Evolutionary conservation across 1,140 invertebrate genomes (phyloP).

Genomic region (Lasioglossum albipes): DNA sequence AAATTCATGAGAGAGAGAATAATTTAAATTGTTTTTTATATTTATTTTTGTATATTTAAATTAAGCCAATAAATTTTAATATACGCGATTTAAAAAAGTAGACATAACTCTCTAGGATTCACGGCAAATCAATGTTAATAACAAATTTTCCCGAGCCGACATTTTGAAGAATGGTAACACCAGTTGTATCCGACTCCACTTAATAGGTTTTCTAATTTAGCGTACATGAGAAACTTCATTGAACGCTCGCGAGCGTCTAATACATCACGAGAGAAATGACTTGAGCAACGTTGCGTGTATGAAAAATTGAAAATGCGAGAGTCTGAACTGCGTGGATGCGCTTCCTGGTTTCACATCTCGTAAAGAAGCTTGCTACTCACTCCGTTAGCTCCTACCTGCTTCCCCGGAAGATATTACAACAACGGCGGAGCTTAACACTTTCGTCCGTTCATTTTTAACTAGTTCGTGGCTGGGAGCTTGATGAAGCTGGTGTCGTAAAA

Average conservation of each 20-base stretch:
- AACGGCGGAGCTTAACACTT: slow-evolving; percentile 10
- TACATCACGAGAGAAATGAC: too few relatives aligned
- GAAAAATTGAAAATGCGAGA: slow-evolving; percentile 8
- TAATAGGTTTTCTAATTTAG: too few relatives aligned
- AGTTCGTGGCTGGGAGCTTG: background rate
- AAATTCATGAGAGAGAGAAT: too few relatives aligned
- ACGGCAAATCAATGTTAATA: too few relatives aligned
- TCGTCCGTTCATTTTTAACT: slow-evolving; percentile 13
- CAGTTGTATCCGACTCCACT: too few relatives aligned
- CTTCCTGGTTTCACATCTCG: background rate
- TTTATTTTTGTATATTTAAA: too few relatives aligned
- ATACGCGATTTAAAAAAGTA: too few relatives aligned
- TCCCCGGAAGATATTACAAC: slow-evolving; percentile 9
- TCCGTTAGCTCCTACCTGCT: background rate
- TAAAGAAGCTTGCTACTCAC: background rate
- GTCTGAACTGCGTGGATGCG: background rate
- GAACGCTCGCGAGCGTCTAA: background rate
- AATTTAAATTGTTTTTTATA: too few relatives aligned
- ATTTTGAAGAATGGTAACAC: too few relatives aligned
- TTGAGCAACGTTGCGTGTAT: background rate
- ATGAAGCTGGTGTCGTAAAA: background rate
- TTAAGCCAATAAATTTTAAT: too few relatives aligned
- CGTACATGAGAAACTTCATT: background rate
- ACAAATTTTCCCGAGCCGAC: too few relatives aligned
- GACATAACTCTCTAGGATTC: too few relatives aligned